Evolutionary conservation across 2,888 invertebrate species (phyloP).

Genomic region (Panorpa germanica): DNA sequence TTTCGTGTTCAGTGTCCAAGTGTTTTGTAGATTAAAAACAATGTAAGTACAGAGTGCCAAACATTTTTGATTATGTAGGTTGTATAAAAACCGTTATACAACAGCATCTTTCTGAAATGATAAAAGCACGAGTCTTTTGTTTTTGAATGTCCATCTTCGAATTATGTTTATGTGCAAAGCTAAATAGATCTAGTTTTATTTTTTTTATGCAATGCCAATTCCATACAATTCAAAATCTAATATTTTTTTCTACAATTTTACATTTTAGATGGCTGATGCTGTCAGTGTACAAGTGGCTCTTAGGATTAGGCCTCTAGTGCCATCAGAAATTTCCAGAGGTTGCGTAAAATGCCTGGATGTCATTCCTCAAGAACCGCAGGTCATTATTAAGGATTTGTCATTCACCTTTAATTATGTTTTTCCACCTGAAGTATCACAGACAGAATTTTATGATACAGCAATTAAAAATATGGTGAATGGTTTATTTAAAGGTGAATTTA

Average conservation of each 20-base stretch:
- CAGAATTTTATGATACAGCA: constrained; percentile 50
- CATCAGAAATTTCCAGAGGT: constrained; percentile 50
- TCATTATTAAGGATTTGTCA: constrained; percentile 47
- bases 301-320: constrained; percentile 61
- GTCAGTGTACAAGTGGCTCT: constrained; percentile 62
- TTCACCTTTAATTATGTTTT: constrained; percentile 79
- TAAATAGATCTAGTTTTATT: too few species aligned
- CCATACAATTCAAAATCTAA: too few species aligned
- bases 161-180: too few species aligned
- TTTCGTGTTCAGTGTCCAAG: too few species aligned
- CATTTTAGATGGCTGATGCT: constrained; percentile 7
- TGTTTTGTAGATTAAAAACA: too few species aligned
- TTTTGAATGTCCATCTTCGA: too few species aligned
- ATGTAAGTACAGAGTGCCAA: too few species aligned
- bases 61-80: too few species aligned
- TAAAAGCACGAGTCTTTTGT: too few species aligned
- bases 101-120: too few species aligned
- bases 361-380: constrained; percentile 42
- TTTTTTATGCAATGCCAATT: too few species aligned
- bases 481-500: constrained; percentile 50
- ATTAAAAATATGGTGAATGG: constrained; percentile 51
- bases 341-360: constrained; percentile 55
- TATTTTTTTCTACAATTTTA: constrained; percentile 3
- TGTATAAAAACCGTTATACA: too few species aligned
- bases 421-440: constrained; percentile 44